Percentiles rank a stretch among this genome's conserved stretches.
Evolutionary conservation across 2,113 vertebrate genomes (phyloP).

Genomic region (Sceloporus undulatus): DNA sequence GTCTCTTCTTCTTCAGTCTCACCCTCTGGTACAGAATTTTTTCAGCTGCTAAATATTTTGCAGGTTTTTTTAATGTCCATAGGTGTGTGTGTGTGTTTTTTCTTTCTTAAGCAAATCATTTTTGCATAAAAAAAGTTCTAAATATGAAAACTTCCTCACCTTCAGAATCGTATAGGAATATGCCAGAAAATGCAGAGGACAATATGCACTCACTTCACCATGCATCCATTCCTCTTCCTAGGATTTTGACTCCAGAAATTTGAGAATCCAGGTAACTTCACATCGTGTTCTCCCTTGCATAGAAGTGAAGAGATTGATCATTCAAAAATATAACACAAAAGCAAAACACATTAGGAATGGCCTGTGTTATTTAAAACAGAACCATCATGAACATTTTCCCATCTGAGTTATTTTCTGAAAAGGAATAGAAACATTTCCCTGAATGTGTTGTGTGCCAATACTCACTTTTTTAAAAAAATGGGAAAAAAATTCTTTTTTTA

Average conservation of each 20-base stretch:
- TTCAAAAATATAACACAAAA: too few relatives aligned
- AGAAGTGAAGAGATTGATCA: not conserved
- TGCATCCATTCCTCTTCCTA: too few relatives aligned
- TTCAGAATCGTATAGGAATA: slow-evolving; percentile 40
- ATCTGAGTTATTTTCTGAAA: not conserved
- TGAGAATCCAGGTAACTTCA: not conserved
- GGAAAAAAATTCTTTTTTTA: too few relatives aligned
- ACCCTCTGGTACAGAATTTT: slow-evolving; percentile 42
- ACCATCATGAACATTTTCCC: not conserved
- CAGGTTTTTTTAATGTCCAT: slow-evolving; percentile 27
- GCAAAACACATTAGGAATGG: not conserved
- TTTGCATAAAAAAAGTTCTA: slow-evolving; percentile 40
- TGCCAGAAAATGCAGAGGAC: not conserved
- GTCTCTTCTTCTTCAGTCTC: slow-evolving; percentile 15
- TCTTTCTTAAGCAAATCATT: slow-evolving; percentile 20
- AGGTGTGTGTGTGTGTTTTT: too few relatives aligned
- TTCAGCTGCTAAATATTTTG: slow-evolving; percentile 46
- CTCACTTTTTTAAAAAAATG: too few relatives aligned
- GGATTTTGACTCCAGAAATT: too few relatives aligned
- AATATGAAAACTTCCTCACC: slow-evolving; percentile 48
- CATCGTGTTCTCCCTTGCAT: not conserved
- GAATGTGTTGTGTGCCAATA: too few relatives aligned
- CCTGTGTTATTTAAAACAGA: not conserved
- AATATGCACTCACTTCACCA: not conserved
- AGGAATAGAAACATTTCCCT: too few relatives aligned